Base-by-base conservation (phyloP, 2,888 invertebrate genomes). In the Xiphydria camelus region DNA sequence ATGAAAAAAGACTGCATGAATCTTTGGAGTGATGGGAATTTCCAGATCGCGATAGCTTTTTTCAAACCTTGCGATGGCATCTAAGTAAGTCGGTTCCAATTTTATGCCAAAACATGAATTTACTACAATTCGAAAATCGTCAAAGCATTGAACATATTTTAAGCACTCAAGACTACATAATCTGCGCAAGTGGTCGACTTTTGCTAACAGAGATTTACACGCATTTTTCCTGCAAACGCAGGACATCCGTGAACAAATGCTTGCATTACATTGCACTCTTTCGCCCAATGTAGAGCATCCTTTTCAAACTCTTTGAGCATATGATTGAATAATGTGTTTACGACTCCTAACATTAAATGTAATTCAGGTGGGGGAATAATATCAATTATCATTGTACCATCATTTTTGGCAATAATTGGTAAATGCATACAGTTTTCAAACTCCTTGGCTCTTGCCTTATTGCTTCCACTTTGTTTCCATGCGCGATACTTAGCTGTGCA, bases 291-390 rank as follows among this genome's bases (percentile, higher is more conserved):
- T 39, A 29, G 3, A 39, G 39, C 39, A 39, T 39, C 25, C n/a
- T 29, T 29, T 39, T 39, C 39, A 39, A 39, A 39, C 5, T 39
- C 29, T 5, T 26, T 25, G 29, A 39, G 25, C 29, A 39, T 29
- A 39, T 39, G 26, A 5, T n/a, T 39, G 6, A 15, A 39, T 12
- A 39, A 26, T 29, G 39, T 39, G 18, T 39, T 39, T 7, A 29
- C 15, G 1, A 39, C 39, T n/a, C 39, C 29, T 5, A 26, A 9
- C 39, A 39, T 39, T 39, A 26, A 39, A 39, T 39, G 39, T 14
- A 39, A 18, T 29, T 23, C 29, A 29, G 39, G 39, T n/a, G 29
- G 39, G 7, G 31, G 29, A 40, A 31, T 40, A 20, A 40, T 31
- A 18, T 29, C 26, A 14, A 40, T 26, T n/a, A 40, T 29, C n/a